Base-by-base conservation (phyloP, 2,888 invertebrate genomes). In the Xanthorhoe designata region DNA sequence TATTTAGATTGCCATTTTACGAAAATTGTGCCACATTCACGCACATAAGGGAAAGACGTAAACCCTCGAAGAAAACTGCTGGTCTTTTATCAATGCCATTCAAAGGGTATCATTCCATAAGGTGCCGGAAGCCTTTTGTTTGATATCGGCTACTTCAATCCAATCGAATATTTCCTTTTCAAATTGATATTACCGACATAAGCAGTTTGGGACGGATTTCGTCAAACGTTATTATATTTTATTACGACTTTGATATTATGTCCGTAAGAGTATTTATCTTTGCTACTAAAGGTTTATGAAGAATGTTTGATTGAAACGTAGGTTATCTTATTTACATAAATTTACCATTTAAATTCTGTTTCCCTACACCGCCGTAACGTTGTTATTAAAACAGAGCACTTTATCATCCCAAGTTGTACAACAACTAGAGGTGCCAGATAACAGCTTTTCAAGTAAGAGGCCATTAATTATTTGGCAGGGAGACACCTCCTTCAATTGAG, bases 21-120 rank as follows among this genome's bases (percentile, higher is more conserved):
- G 51, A 62, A 62, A 55, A 59, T 56, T 65, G 51, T 49, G 32
- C 17, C 54, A 52, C 58, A 58, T 68, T 64, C 60, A 38, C 50
- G 15, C 17, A 38, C 32, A 49, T 61, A 61, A 51, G 47, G 49
- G 29, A n/a, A n/a, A 38, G 57, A 42, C 49, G 50, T 62, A 68
- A 68, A 68, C 61, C 61, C 42, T 59, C 56, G 15, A 55, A 68
- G 65, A 68, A 68, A 65, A 69, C 58, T 52, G 52, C 55, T 59
- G 58, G 54, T 53, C 51, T 49, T 57, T 58, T 61, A 61, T 61
- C 57, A 58, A 32, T 15, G 47, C 38, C 49, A 49, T 61, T 57
- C 13, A 55, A 50, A 59, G 49, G 53, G 29, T 49, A 47, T 13
- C 8, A 10, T 49, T 38, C 38, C 49, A 32, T 42, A 55, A 45